Evolutionary conservation across 2,888 invertebrate genomes (phyloP), one percentile per base, ranked within the genome.

Genomic region (Apamea sordens): DNA sequence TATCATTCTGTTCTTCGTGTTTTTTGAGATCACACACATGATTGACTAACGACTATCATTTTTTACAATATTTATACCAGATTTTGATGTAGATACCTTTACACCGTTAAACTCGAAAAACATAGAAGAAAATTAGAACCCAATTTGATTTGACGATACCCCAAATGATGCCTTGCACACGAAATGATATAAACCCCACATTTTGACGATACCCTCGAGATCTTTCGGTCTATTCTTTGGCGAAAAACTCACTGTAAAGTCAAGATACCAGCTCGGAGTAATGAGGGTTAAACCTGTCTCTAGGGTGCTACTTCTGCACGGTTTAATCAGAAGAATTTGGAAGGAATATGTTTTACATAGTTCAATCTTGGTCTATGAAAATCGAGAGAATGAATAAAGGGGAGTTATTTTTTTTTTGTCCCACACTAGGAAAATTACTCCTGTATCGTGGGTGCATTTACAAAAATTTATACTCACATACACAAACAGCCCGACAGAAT

Each of bases 291-390:
- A 53, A 85, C 2, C 21, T 68, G 76, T 53, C 83, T 53, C 83
- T 1, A 0, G 71, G 53, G 85, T 1, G 24, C 47, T 68, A 7
- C n/a, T 70, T 21, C 3, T 64, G 11, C 36, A 15, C 1, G 67
- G 56, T 69, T 83, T 83, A 83, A 83, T 83, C 80, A 80, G 80
- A 72, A 28, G 71, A 63, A 24, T 72, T 85, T 56, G 4, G 32
- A 4, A 13, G 28, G 59, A 70, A 81, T 44, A 56, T 69, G 41
- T 67, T 53, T 44, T 50, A 61, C 24, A 73, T 50, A 59, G 74
- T 79, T 74, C 82, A 81, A 81, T 67, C 13, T 56, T 10, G 8
- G 47, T 1, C 10, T 36, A 21, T 24, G 36, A 56, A 18, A 50
- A 50, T 50, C 18, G 15, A 50, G 50, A 18, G 50, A 13, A 44